Percentiles rank a stretch among this genome's conserved stretches.
phyloP scores from a whole-genome alignment of 2,797 vertebrate genomes.

The Xenops minutus region DNA sequence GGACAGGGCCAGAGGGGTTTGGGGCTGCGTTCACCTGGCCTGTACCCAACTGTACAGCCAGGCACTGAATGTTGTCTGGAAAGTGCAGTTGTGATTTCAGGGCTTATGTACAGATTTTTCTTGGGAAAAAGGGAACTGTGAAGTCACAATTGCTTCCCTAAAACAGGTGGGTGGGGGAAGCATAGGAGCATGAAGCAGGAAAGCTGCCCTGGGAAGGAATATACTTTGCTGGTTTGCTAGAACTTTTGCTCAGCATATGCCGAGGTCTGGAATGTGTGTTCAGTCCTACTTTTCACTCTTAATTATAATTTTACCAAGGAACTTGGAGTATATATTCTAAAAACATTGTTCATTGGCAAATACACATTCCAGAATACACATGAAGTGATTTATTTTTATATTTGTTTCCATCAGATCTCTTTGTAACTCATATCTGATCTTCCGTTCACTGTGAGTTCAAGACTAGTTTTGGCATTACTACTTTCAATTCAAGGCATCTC shows the following conservation, averaged over 20 bases:
- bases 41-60: background rate
- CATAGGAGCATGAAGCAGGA: background rate
- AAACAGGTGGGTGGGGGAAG: background rate
- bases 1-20: too few species aligned
- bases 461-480: background rate
- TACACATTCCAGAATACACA: background rate
- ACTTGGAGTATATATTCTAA: background rate
- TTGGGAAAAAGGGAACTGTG: background rate
- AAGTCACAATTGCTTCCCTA: background rate
- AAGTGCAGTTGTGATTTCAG: background rate
- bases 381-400: background rate
- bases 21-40: background rate
- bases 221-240: background rate
- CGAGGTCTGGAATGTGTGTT: background rate
- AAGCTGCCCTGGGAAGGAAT: background rate
- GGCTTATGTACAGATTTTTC: background rate
- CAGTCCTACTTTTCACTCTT: background rate
- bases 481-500: slow-evolving; percentile 10
- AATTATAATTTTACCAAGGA: background rate
- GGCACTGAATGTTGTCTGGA: background rate
- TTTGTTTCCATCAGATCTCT: background rate
- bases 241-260: background rate
- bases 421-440: background rate
- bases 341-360: background rate
- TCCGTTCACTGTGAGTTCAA: background rate